Base-by-base conservation (phyloP, 2,888 invertebrate species). In the Portevinia maculata region DNA sequence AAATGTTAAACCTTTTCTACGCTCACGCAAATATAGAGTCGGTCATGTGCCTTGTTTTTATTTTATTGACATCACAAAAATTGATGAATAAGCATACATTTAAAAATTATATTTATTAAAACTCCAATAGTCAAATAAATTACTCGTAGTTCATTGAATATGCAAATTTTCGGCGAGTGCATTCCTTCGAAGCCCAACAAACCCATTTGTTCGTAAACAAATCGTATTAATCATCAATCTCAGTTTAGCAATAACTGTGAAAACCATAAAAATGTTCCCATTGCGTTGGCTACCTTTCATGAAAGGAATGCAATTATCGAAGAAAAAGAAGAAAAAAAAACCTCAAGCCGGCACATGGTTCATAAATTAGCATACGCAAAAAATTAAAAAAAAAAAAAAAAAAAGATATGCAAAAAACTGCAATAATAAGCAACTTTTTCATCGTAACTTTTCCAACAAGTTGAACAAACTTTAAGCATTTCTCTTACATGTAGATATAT, bases 401-500 rank as follows among this genome's bases (percentile, higher is more conserved):
- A n/a, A n/a, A 24, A 24, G 24, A 24, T 3, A 24, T 39, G 39
- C 39, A 39, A 39, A n/a, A 13, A n/a, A 1, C 7, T 39, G 39
- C 39, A 39, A n/a, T 13, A 39, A 39, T 39, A 2, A 13, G 39
- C 15, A 7, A 7, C 13, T 39, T 15, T 7, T 39, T 39, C 13
- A 15, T 15, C 6, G 13, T 5, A 39, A 39, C 7, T 13, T 1
- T 39, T 39, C 13, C 39, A 39, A 39, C 39, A 39, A 39, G 39
- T 39, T 39, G 39, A 39, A 39, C 7, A 15, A 39, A 39, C 39
- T 39, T 39, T 39, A 15, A 39, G 7, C 15, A 39, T 15, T 44
- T 44, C 11, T 1, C 17, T 62, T 48, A 64, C 30, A 9, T 53
- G 24, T n/a, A n/a, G n/a, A n/a, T n/a, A n/a, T n/a, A n/a, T n/a